Base-by-base conservation (phyloP, 2,113 vertebrate genomes). In the Erinaceus europaeus region DNA sequence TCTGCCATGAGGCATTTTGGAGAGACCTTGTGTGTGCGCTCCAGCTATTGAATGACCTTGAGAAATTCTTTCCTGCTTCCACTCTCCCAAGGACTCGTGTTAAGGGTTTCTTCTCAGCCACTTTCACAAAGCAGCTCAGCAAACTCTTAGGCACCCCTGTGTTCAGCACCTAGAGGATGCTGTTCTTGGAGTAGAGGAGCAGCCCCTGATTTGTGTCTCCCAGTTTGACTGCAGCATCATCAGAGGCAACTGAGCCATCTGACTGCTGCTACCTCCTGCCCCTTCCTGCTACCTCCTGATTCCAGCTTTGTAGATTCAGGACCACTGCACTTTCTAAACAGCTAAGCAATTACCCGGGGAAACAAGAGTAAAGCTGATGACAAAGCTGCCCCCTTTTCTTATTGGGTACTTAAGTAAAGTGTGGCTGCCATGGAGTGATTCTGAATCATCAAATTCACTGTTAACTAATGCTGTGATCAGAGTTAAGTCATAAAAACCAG, bases 391-490 rank as follows among this genome's bases (percentile, higher is more conserved):
- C 55, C 6, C 44, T 73, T 34, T 78, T 85, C 55, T 86, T 69
- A 82, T 71, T 68, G 68, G 73, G 86, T 48, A n/a, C 52, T 20
- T 52, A 81, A 88, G 69, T 69, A 89, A 80, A 78, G 12, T 64
- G 78, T 3, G 18, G 65, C 84, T 68, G 55, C 76, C 29, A 77
- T 83, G 67, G 69, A 85, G 85, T 65, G 68, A 73, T 91, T 92
- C 52, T 92, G 88, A 90, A 91, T 94, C 90, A 92, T 72, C 14
- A 5, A 76, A 80, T 64, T 92, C 83, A 65, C 90, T 89, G 83
- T 72, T 94, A 93, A 94, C 88, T 92, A 95, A 91, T 78, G 79
- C 62, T 85, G 85, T 92, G 92, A 93, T 94, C 93, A 94, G 93
- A 91, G 88, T 76, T 88, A 84, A 90, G 86, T 83, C 88, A 84